Percentiles rank a stretch among this genome's conserved stretches.
phyloP scores from a whole-genome alignment of 1,140 invertebrate genomes.

The Gyrodactylus salaris region DNA sequence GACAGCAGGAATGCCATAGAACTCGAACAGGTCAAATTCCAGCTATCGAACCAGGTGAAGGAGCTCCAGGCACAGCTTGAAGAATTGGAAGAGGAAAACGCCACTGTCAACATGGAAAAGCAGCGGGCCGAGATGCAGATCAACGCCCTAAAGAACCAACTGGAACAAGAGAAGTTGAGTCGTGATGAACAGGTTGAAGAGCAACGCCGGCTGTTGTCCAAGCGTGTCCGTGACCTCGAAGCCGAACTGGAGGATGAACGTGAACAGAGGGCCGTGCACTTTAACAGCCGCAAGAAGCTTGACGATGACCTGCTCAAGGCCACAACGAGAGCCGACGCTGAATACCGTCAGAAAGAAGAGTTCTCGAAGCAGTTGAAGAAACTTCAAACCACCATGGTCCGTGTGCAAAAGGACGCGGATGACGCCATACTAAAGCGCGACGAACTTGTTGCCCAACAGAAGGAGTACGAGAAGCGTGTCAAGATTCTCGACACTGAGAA shows the following conservation, averaged over 20 bases:
- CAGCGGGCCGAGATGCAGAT: conserved; percentile 3
- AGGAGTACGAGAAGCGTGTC: conserved; percentile 1
- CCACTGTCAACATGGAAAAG: conserved; percentile 5
- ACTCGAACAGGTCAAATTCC: conserved; percentile 4
- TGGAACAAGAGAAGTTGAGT: not conserved
- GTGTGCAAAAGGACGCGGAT: conserved; percentile 1
- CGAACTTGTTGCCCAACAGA: not conserved
- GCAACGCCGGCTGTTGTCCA: not conserved
- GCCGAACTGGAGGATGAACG: conserved; percentile 1
- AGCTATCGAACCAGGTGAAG: not conserved
- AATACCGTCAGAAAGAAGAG: not conserved
- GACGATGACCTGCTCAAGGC: not conserved
- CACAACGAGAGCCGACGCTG: not conserved
- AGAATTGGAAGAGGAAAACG: conserved; percentile 7
- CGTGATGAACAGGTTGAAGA: conserved; percentile 4
- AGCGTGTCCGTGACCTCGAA: conserved; percentile 1
- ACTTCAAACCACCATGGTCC: not conserved
- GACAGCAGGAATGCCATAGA: conserved; percentile 2
- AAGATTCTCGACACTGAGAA: not conserved
- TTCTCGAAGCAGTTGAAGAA: conserved; percentile 1
- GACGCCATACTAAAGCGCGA: not conserved
- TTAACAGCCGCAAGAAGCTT: not conserved
- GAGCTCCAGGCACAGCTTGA: not conserved
- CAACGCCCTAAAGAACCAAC: not conserved
- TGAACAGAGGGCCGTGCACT: not conserved